These are phyloP conservation scores for Limulus polyphemus DNA, from an alignment of 2,888 invertebrate genomes.

Conservation along the genomic window DNA sequence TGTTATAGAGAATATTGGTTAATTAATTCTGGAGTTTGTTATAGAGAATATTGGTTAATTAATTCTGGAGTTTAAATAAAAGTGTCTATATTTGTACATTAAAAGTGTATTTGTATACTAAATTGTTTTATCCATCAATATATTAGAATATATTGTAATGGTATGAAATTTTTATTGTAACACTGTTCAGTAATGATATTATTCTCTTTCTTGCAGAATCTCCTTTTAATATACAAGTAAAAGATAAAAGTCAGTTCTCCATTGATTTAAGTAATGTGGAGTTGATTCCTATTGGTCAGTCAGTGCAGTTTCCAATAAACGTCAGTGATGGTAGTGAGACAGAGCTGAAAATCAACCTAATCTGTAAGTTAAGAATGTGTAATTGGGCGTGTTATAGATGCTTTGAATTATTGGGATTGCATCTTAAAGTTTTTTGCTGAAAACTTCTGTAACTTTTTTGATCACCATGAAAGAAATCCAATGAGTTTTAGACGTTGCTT, in stretches of 20 bases:
- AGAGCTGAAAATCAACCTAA: constrained; percentile 74
- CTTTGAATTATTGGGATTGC: no score
- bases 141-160: no score
- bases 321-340: constrained; percentile 57
- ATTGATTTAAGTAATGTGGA: constrained; percentile 62
- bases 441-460: no score
- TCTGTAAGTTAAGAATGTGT: constrained; percentile 38
- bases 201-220: constrained; percentile 42
- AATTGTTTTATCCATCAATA: neutral
- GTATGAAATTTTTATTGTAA: no score
- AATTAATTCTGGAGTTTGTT: no score
- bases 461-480: no score
- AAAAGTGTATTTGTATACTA: neutral
- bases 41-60: no score
- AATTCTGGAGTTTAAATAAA: no score
- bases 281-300: constrained; percentile 68
- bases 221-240: constrained; percentile 74
- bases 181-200: neutral
- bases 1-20: no score
- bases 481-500: no score
- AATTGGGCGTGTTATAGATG: neutral
- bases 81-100: neutral
- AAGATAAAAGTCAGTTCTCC: constrained; percentile 62
- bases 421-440: no score
- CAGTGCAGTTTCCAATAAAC: constrained; percentile 64